Evolutionary conservation across 2,888 invertebrate species (phyloP).

Genomic region (Strigamia maritima): DNA sequence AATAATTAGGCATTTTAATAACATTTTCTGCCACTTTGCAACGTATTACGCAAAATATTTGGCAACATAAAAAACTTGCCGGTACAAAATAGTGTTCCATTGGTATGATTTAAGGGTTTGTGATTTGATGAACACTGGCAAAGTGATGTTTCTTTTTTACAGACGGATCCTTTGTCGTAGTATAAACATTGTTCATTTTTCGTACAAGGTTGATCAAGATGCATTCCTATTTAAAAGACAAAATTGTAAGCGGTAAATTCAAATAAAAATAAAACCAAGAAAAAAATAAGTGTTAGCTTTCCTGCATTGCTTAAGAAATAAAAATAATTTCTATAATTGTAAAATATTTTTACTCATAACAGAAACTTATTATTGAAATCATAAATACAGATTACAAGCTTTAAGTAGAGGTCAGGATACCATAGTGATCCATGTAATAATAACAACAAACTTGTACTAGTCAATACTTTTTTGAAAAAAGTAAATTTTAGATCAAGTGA

Average conservation of each 20-base stretch:
- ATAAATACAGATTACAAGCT: background rate
- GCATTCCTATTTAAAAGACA: too few relatives aligned
- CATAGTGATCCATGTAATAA: background rate
- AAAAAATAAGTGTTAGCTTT: background rate
- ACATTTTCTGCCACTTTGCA: background rate
- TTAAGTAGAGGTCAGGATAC: background rate
- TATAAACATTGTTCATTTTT: background rate
- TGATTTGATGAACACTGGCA: background rate
- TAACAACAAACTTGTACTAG: background rate
- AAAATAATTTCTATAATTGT: background rate
- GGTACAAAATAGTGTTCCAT: background rate
- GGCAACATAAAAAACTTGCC: background rate
- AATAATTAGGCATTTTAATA: background rate
- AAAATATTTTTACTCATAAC: background rate
- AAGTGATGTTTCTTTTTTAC: background rate
- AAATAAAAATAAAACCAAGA: too few relatives aligned
- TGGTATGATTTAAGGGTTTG: background rate
- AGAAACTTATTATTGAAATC: background rate
- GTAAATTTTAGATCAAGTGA: background rate
- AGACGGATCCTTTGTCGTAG: background rate
- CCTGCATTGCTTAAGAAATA: background rate
- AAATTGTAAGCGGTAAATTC: too few relatives aligned
- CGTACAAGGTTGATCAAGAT: background rate
- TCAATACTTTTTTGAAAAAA: background rate
- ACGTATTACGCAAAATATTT: background rate